phyloP scores from a whole-genome alignment of 92 coral and sea anemone species.

The Pocillopora grandis region DNA sequence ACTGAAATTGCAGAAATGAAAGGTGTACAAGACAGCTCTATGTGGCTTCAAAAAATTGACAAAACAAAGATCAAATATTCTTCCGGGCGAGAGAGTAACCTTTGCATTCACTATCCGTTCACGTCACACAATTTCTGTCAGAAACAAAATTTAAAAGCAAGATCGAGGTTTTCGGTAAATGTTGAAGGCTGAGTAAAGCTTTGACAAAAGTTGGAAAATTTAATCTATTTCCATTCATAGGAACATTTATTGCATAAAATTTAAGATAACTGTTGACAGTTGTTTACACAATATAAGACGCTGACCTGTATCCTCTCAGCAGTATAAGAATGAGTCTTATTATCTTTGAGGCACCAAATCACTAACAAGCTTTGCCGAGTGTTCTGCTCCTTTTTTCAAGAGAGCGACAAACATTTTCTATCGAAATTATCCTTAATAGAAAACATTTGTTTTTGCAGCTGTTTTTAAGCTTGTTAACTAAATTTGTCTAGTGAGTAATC shows the following conservation, averaged over 20 bases:
- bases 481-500: conserved; percentile 15
- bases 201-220: conserved; percentile 5
- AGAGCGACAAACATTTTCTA: neutral
- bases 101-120: neutral
- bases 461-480: neutral
- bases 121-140: neutral
- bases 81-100: neutral
- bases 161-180: neutral
- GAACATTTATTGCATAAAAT: too few relatives aligned
- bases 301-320: too few relatives aligned
- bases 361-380: too few relatives aligned
- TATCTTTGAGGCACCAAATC: too few relatives aligned
- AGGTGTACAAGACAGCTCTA: neutral
- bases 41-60: neutral
- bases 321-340: too few relatives aligned
- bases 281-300: too few relatives aligned
- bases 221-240: neutral
- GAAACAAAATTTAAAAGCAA: neutral
- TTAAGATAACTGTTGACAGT: too few relatives aligned
- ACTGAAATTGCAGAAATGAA: neutral
- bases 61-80: conserved; percentile 4
- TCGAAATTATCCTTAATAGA: neutral
- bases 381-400: too few relatives aligned
- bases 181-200: neutral
- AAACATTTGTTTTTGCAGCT: neutral